Evolutionary conservation across 2,797 vertebrate species (phyloP), one percentile per base, ranked within the genome.

Genomic region (Hirundo rustica): DNA sequence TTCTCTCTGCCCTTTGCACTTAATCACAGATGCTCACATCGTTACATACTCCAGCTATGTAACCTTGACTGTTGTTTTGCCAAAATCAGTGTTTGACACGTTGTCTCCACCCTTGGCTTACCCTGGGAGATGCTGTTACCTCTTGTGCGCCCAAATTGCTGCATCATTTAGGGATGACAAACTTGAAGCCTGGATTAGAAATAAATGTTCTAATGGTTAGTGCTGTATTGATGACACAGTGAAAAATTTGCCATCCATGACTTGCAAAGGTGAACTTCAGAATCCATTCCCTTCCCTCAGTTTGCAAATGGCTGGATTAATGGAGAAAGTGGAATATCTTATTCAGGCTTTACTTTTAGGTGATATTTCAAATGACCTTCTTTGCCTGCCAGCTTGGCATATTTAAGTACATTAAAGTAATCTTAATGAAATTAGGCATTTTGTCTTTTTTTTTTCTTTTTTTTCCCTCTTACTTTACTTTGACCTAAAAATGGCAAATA

Each of bases 241-340:
- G 67, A 84, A 87, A 93, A 95, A 88, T 62, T 91, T 74, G 79
- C 91, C 89, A 86, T 92, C 92, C 87, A 34, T 95, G 95, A 93
- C 89, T 82, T 77, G 79, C 66, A 76, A 73, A 96, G 96, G 95
- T 95, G 93, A 96, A 92, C 85, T 95, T 94, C 91, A 90, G 67
- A 93, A 95, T 62, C 85, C 91, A 34, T 88, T 93, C 20, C 0
- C 73, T 88, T 91, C 80, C 75, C 64, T 85, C 61, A 1, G 20
- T 92, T 85, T 92, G 87, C 83, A 94, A 70, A 92, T 92, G 91
- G 76, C 88, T 75, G 10, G 60, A 54, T 90, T 96, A 86, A 93
- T 81, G 85, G 73, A 86, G 89, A 85, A 91, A 89, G 89, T 50
- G 14, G 5, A 88, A 40, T 73, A 72, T 76, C 77, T 76, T 78